Percentiles rank a stretch among this genome's conserved stretches.
phyloP scores from a whole-genome alignment of 2,888 invertebrate species.

The Leptinotarsa peninsularis region DNA sequence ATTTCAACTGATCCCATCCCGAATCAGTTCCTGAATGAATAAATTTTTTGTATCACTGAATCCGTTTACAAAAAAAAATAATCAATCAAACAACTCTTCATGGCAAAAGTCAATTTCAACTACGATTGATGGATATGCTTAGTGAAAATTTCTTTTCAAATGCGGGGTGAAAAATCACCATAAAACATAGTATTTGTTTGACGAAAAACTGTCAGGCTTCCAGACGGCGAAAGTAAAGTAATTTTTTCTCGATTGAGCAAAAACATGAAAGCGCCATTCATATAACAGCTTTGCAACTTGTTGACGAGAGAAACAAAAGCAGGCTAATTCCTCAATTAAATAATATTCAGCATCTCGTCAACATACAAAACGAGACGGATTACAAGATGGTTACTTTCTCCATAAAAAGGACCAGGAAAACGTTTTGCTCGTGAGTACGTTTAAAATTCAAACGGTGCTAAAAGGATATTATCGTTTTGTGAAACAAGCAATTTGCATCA shows the following conservation, averaged over 20 bases:
- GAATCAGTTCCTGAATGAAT: too few relatives aligned
- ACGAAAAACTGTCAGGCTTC: too few relatives aligned
- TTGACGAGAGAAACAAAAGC: neutral
- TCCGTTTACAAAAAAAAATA: too few relatives aligned
- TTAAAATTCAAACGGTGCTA: slow-evolving; percentile 31
- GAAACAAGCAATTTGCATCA: slow-evolving; percentile 37
- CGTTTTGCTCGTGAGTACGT: slow-evolving; percentile 17
- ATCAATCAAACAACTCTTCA: too few relatives aligned
- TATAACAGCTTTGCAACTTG: slow-evolving; percentile 13
- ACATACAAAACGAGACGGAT: slow-evolving; percentile 2
- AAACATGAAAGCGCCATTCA: neutral
- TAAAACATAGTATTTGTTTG: too few relatives aligned
- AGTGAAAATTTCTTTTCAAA: too few relatives aligned
- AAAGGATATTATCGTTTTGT: slow-evolving; percentile 21
- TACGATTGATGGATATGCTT: too few relatives aligned
- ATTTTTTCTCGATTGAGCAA: neutral
- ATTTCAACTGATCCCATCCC: too few relatives aligned
- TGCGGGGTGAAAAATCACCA: too few relatives aligned
- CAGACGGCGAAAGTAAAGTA: neutral
- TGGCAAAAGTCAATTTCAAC: too few relatives aligned
- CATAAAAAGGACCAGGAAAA: neutral
- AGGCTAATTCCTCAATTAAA: slow-evolving; percentile 7
- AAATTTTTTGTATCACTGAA: too few relatives aligned
- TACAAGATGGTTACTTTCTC: neutral
- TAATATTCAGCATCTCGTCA: slow-evolving; percentile 6